phyloP scores from a whole-genome alignment of 2,797 vertebrate species.

The Melanitta fusca region DNA sequence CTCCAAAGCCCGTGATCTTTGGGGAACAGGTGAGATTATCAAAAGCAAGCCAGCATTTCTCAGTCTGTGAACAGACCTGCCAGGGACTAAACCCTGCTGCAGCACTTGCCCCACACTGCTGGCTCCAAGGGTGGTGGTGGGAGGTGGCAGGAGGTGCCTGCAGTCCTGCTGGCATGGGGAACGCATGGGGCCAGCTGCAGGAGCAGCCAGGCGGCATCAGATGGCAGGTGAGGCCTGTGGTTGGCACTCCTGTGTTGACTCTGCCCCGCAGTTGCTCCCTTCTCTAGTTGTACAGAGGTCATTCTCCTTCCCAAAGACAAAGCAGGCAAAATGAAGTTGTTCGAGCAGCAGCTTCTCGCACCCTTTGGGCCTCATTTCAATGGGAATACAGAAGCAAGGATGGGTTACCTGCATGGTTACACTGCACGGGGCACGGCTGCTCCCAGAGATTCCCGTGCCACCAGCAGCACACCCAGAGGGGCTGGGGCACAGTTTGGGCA shows the following conservation, averaged over 20 bases:
- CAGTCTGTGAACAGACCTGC: not conserved
- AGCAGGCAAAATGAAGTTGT: too few species aligned
- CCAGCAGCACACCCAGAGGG: too few species aligned
- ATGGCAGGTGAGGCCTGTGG: not conserved
- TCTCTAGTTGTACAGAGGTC: not conserved
- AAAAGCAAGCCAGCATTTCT: not conserved
- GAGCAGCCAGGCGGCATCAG: not conserved
- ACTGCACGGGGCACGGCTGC: too few species aligned
- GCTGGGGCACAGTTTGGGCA: too few species aligned
- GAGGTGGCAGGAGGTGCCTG: not conserved
- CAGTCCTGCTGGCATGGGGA: not conserved
- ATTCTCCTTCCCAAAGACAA: not conserved
- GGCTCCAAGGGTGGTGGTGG: not conserved
- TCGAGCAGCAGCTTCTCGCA: too few species aligned
- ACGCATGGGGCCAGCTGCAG: not conserved
- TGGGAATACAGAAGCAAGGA: too few species aligned
- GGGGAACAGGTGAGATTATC: not conserved
- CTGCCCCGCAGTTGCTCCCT: not conserved
- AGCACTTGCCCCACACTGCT: not conserved
- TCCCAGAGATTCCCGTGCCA: too few species aligned
- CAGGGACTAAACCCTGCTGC: not conserved
- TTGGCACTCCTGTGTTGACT: too few species aligned
- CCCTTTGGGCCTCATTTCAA: too few species aligned
- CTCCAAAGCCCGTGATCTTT: not conserved
- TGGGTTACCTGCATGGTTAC: too few species aligned